Evolutionary conservation across 2,113 vertebrate genomes (phyloP), one percentile per base, ranked within the genome.

Genomic region (Tachuris rubrigastra): DNA sequence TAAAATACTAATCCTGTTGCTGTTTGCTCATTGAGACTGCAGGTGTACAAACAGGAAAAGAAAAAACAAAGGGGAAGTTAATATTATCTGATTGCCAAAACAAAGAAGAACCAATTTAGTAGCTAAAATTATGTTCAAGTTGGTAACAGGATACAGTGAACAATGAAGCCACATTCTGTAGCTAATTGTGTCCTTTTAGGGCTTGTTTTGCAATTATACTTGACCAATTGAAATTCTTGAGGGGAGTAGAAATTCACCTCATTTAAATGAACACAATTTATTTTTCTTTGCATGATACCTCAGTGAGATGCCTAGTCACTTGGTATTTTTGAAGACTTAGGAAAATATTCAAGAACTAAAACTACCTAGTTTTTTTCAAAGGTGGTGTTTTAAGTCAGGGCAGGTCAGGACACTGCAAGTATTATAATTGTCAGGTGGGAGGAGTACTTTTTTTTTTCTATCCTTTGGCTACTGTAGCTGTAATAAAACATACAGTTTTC

Each of bases 21-120:
- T 59, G 30, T 71, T 85, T 82, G 67, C 19, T 87, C 52, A n/a
- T 88, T 67, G 75, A 53, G 53, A 55, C 24, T 85, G 91, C 96
- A 97, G 96, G 96, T 97, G 97, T 93, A 85, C 89, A 96, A 95
- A 96, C 94, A 95, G 96, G 95, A 94, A 96, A 79, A 74, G 69
- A 79, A 87, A 79, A 82, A 92, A 93, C 77, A 93, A 89, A 91
- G 46, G 79, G 78, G 93, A 92, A 97, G 87, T 84, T 87, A 95
- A 58, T 96, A 96, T 65, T 3, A 44, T 63, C 69, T 68, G 80
- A 94, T 94, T 79, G 66, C 80, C 87, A 35, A 90, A 93, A 88
- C 79, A 95, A 87, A 91, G 93, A 75, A 42, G 7, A 37, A 83
- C 55, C 56, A 74, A 53, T 92, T 88, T 52, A 72, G 93, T 92